These are phyloP conservation scores for Protaetia brevitarsis DNA, from an alignment of 1,140 invertebrate species.

Conservation along the genomic window DNA sequence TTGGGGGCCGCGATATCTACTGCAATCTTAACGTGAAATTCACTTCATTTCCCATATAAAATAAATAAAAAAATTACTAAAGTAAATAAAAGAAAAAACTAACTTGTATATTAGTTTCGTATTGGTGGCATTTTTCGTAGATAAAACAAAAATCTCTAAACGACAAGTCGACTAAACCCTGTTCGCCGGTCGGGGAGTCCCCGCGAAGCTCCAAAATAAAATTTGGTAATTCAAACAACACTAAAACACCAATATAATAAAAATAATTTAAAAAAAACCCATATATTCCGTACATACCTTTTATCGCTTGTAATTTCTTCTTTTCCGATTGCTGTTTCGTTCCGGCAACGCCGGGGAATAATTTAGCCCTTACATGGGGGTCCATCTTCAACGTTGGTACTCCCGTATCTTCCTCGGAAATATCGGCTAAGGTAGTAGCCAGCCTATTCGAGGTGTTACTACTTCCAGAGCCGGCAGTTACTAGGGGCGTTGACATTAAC, in stretches of 20 bases:
- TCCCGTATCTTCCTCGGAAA: constrained; percentile 50
- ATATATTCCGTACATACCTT: constrained; percentile 37
- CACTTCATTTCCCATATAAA: too few species aligned
- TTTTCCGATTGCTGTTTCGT: constrained; percentile 24
- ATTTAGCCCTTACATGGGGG: constrained; percentile 56
- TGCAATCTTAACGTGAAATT: too few species aligned
- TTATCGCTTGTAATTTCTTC: constrained; percentile 32
- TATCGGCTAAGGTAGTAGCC: constrained; percentile 39
- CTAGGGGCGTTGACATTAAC: constrained; percentile 38
- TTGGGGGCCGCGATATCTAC: too few species aligned
- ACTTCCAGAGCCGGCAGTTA: constrained; percentile 30
- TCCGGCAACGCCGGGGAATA: constrained; percentile 41
- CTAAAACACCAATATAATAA: constrained; percentile 47
- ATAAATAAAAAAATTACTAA: constrained; percentile 4
- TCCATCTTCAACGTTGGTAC: constrained; percentile 58
- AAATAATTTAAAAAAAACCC: not conserved
- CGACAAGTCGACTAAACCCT: constrained; percentile 74
- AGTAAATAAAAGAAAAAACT: too few species aligned
- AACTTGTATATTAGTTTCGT: constrained; percentile 68
- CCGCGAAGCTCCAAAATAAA: constrained; percentile 71
- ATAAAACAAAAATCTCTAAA: constrained; percentile 78
- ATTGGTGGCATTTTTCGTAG: constrained; percentile 63
- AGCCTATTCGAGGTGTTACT: constrained; percentile 28
- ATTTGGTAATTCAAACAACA: constrained; percentile 68
- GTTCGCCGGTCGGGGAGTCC: constrained; percentile 60